These are phyloP conservation scores for Vollenhovia emeryi DNA, from an alignment of 1,140 invertebrate species.

Conservation along the genomic window DNA sequence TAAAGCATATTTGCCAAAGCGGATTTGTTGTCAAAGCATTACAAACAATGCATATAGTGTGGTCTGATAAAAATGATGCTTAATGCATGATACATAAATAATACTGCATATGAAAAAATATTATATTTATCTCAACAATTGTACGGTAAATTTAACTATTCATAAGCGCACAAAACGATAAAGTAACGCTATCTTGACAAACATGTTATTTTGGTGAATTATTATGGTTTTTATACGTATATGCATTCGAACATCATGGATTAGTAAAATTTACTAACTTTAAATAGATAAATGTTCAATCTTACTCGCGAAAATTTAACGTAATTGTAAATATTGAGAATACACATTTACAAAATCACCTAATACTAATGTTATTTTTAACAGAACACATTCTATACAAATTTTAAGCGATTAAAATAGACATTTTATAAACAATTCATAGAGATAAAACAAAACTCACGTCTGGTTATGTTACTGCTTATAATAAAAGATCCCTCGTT, in stretches of 20 bases:
- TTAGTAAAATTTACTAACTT: not conserved
- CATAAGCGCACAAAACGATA: not conserved
- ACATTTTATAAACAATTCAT: no score
- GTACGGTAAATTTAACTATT: not conserved
- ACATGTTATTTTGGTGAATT: not conserved
- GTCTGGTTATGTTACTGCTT: slow-evolving; percentile 65
- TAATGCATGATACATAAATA: not conserved
- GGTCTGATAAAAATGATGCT: not conserved
- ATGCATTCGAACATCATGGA: not conserved
- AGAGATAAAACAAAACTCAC: slow-evolving; percentile 11
- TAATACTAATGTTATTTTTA: not conserved
- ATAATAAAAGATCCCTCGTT: slow-evolving; percentile 86
- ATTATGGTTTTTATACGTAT: not conserved
- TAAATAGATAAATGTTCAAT: not conserved
- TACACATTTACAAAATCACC: not conserved
- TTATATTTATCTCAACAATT: not conserved
- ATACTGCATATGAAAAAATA: not conserved
- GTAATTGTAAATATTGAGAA: not conserved
- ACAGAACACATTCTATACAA: not conserved
- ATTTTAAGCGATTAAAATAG: not conserved
- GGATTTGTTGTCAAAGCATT: not conserved
- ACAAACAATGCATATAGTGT: not conserved
- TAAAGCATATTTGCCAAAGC: not conserved
- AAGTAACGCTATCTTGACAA: not conserved
- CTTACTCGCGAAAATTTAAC: not conserved